These are phyloP conservation scores for Caenorhabditis sp. DNA, from an alignment of 2,888 invertebrate genomes.

Conservation along the genomic window DNA sequence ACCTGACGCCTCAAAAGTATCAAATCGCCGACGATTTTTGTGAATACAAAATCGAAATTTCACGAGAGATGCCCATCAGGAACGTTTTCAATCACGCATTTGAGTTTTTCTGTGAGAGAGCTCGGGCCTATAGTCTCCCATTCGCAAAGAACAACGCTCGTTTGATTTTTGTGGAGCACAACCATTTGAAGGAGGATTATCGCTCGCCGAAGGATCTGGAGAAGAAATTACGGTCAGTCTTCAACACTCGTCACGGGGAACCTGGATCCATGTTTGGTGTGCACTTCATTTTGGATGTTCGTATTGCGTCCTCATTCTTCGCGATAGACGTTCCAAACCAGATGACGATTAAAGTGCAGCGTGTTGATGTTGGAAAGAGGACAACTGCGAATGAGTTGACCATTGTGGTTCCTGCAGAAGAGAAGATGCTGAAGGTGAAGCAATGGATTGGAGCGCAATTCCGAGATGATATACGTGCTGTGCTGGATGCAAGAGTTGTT, in stretches of 20 bases:
- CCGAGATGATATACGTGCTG: constrained; percentile 47
- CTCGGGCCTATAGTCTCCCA: constrained; percentile 33
- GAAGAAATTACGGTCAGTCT: constrained; percentile 41
- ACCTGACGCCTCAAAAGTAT: constrained; percentile 33
- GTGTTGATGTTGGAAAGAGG: constrained; percentile 66
- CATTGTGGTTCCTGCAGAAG: constrained; percentile 41
- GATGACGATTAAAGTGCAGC: constrained; percentile 50
- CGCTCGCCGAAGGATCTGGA: constrained; percentile 47
- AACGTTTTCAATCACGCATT: constrained; percentile 55
- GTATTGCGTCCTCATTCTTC: constrained; percentile 29
- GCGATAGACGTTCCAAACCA: constrained; percentile 2
- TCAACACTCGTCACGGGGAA: constrained; percentile 25
- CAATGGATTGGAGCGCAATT: constrained; percentile 60
- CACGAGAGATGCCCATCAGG: constrained; percentile 40
- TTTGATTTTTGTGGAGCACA: constrained; percentile 44
- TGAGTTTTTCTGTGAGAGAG: constrained; percentile 61
- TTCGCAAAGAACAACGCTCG: constrained; percentile 13
- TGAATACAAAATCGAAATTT: constrained; percentile 61
- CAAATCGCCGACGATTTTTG: constrained; percentile 59
- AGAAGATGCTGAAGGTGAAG: constrained; percentile 57
- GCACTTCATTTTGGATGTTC: constrained; percentile 48
- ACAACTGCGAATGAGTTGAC: constrained; percentile 59
- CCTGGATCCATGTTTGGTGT: constrained; percentile 47
- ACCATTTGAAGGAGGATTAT: constrained; percentile 23
- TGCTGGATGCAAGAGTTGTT: constrained; percentile 28